Evolutionary conservation across 2,888 invertebrate species (phyloP).

Genomic region (Pyrocoelia pectoralis): DNA sequence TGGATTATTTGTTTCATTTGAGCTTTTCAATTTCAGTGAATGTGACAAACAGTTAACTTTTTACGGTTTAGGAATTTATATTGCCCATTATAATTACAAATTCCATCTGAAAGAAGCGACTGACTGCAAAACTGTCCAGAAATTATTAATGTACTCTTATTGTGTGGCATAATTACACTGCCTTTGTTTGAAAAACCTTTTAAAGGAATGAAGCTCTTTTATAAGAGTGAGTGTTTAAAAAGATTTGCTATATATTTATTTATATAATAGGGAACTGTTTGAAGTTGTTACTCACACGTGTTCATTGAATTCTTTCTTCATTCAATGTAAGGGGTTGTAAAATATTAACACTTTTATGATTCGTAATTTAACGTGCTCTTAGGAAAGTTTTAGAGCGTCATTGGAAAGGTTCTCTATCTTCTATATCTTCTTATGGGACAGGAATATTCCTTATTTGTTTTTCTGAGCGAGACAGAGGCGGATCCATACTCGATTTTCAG

Average conservation of each 20-base stretch:
- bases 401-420: too few relatives aligned
- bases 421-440: too few relatives aligned
- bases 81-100: slow-evolving; percentile 41
- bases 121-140: slow-evolving; percentile 41
- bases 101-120: slow-evolving; percentile 41
- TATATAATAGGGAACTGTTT: slow-evolving; percentile 11
- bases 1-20: slow-evolving; percentile 5
- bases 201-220: slow-evolving; percentile 55
- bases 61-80: slow-evolving; percentile 41
- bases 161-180: slow-evolving; percentile 52
- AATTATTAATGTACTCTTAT: slow-evolving; percentile 53
- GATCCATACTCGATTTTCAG: too few relatives aligned
- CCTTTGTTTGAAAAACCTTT: slow-evolving; percentile 50
- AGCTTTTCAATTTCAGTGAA: slow-evolving; percentile 30
- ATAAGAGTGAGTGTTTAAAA: slow-evolving; percentile 39
- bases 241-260: slow-evolving; percentile 17
- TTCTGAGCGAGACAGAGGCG: too few relatives aligned
- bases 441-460: too few relatives aligned
- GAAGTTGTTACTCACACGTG: slow-evolving; percentile 10
- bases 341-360: not conserved
- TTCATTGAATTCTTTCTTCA: not conserved
- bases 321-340: not conserved
- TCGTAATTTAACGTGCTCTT: too few relatives aligned
- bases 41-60: slow-evolving; percentile 33
- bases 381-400: too few relatives aligned